These are phyloP conservation scores for Ostrea edulis DNA, from an alignment of 1,140 invertebrate genomes.

Conservation along the genomic window DNA sequence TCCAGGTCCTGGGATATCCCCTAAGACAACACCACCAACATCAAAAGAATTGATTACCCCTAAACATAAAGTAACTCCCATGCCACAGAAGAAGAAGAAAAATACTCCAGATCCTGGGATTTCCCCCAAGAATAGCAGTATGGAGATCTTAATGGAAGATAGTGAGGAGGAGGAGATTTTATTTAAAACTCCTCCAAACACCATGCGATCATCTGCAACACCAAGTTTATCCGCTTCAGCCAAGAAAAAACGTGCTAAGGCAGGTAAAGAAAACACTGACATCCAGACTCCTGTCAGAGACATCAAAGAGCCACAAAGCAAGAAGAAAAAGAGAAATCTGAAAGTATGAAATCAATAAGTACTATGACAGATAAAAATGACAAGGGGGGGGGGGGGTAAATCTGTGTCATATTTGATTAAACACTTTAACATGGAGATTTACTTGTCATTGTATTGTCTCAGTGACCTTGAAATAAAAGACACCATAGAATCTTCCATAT, in stretches of 20 bases:
- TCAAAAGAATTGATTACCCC: not conserved
- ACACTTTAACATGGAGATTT: too few relatives aligned
- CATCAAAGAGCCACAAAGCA: not conserved
- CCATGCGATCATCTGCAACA: not conserved
- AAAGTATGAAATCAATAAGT: not conserved
- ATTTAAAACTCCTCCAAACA: constrained; percentile 33
- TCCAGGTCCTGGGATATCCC: too few relatives aligned
- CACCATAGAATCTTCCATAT: too few relatives aligned
- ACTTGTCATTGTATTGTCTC: too few relatives aligned
- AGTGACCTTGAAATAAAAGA: too few relatives aligned
- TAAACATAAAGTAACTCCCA: constrained; percentile 1
- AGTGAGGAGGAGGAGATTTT: constrained; percentile 31
- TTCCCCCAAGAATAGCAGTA: not conserved
- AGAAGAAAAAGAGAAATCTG: constrained; percentile 1
- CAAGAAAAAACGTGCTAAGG: not conserved
- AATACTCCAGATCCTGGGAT: not conserved
- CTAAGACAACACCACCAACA: not conserved
- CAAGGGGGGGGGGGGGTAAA: too few relatives aligned
- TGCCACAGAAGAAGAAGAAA: not conserved
- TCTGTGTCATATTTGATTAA: too few relatives aligned
- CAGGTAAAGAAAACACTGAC: not conserved
- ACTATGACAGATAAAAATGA: not conserved
- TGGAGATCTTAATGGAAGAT: constrained; percentile 4
- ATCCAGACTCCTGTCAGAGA: not conserved
- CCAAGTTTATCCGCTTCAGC: not conserved